These are phyloP conservation scores for Polydrusus cervinus DNA, from an alignment of 2,888 invertebrate species.

Conservation along the genomic window DNA sequence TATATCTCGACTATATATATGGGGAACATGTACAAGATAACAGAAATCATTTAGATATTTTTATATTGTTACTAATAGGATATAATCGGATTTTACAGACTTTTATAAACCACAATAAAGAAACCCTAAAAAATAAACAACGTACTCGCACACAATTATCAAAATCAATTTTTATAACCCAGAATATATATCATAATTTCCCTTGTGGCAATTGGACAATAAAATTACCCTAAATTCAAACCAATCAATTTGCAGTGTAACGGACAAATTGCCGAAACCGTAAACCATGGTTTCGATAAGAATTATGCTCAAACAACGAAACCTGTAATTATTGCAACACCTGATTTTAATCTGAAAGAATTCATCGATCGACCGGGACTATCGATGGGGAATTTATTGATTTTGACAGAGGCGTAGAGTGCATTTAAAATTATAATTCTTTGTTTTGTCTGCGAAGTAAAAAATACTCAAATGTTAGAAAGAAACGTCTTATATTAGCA, in stretches of 20 bases:
- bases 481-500: too few relatives aligned
- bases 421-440: too few relatives aligned
- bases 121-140: too few relatives aligned
- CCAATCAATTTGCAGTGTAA: constrained; percentile 34
- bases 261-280: constrained; percentile 32
- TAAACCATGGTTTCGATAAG: constrained; percentile 25
- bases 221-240: constrained; percentile 27
- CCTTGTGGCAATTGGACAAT: constrained; percentile 10
- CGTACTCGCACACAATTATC: too few relatives aligned
- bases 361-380: constrained; percentile 24
- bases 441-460: too few relatives aligned
- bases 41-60: too few relatives aligned
- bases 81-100: too few relatives aligned
- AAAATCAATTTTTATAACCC: not conserved
- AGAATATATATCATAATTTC: constrained; percentile 17
- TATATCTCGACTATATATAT: too few relatives aligned
- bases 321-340: constrained; percentile 32
- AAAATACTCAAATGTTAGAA: too few relatives aligned
- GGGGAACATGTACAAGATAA: too few relatives aligned
- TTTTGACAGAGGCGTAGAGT: constrained; percentile 13
- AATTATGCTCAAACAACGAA: constrained; percentile 26
- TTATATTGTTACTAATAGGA: too few relatives aligned
- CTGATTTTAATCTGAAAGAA: constrained; percentile 27
- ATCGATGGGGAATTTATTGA: constrained; percentile 19
- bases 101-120: too few relatives aligned